These are phyloP conservation scores for Myodes glareolus DNA, from an alignment of 2,113 vertebrate genomes.

Conservation along the genomic window DNA sequence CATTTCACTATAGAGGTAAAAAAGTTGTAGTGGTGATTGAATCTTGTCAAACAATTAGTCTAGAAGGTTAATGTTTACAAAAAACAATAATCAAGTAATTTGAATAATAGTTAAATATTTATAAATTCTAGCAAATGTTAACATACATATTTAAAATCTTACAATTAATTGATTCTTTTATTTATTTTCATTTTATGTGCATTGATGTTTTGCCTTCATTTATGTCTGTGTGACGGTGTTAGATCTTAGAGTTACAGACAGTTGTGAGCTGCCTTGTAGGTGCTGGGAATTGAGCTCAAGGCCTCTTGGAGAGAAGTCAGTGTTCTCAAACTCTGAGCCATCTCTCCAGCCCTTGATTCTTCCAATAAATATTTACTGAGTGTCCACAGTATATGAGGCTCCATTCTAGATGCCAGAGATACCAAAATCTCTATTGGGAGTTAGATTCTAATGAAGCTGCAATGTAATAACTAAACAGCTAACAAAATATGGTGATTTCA, in stretches of 20 bases:
- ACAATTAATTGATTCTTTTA: background rate
- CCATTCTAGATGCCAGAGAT: background rate
- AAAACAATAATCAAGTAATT: background rate
- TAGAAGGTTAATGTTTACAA: background rate
- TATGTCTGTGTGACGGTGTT: too few species aligned
- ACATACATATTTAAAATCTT: background rate
- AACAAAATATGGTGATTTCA: background rate
- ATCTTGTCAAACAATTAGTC: background rate
- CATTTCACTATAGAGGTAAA: background rate
- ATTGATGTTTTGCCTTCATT: too few species aligned
- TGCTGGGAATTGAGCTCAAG: too few species aligned
- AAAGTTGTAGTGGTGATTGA: background rate
- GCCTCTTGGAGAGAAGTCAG: too few species aligned
- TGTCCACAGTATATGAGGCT: background rate
- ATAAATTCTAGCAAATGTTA: background rate
- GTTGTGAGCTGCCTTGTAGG: too few species aligned
- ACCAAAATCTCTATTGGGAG: background rate
- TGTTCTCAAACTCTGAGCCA: too few species aligned
- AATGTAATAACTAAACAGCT: background rate
- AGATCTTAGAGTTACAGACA: too few species aligned
- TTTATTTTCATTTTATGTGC: too few species aligned
- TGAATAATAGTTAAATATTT: conserved; percentile 1
- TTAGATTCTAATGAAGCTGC: background rate
- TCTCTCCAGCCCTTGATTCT: background rate
- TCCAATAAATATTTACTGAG: background rate